Evolutionary conservation across 2,888 invertebrate species (phyloP).

Genomic region (Limnephilus lunatus): DNA sequence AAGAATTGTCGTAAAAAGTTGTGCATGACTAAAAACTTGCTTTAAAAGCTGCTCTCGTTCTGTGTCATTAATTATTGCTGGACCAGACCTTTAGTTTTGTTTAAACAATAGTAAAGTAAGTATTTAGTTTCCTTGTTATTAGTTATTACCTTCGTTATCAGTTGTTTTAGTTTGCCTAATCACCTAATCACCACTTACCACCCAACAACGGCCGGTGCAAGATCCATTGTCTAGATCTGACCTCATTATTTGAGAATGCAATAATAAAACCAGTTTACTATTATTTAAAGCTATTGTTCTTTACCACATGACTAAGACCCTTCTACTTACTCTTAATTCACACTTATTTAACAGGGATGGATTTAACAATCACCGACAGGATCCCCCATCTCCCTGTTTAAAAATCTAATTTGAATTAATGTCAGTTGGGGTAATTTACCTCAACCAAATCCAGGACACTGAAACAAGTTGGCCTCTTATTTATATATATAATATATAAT

Average conservation of each 20-base stretch:
- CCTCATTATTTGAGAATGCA: slow-evolving; percentile 27
- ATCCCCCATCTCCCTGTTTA: too few species aligned
- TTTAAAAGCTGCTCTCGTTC: background rate
- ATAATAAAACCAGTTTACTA: background rate
- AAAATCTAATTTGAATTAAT: too few species aligned
- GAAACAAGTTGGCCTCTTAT: too few species aligned
- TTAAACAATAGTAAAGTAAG: background rate
- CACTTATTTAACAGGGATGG: background rate
- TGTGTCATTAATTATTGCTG: background rate
- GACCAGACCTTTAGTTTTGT: background rate
- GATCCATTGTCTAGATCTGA: slow-evolving; percentile 11
- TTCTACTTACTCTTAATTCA: background rate
- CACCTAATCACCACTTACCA: background rate
- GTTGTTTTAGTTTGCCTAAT: background rate
- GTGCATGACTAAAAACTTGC: background rate
- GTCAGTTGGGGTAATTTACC: too few species aligned
- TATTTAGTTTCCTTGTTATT: background rate
- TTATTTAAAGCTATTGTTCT: background rate
- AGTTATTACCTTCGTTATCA: background rate
- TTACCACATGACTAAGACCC: background rate
- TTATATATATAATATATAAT: too few species aligned
- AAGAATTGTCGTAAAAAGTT: background rate
- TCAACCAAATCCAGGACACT: too few species aligned
- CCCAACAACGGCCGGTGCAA: background rate
- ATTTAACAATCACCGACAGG: too few species aligned